phyloP scores from a whole-genome alignment of 1,140 invertebrate genomes.

The Akabosia matsudoensis region DNA sequence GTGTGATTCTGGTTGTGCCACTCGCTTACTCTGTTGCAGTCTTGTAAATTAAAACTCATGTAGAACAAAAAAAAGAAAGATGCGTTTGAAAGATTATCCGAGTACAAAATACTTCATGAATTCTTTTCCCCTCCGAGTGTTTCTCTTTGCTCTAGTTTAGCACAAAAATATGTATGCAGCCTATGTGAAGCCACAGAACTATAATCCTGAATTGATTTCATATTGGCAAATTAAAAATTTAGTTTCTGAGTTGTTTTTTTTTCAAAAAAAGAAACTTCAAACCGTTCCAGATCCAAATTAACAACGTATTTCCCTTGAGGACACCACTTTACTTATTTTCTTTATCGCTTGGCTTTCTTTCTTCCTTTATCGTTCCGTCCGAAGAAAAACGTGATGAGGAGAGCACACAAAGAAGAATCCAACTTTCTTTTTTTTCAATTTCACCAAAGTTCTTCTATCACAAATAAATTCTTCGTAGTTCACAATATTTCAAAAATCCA shows the following conservation, averaged over 20 bases:
- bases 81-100: conserved; percentile 3
- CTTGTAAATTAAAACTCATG: conserved; percentile 24
- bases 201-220: too few relatives aligned
- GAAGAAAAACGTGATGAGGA: too few relatives aligned
- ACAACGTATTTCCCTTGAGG: not conserved
- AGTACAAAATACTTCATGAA: not conserved
- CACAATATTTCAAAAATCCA: too few relatives aligned
- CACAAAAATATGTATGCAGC: too few relatives aligned
- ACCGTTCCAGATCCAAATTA: conserved; percentile 11
- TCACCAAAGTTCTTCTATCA: not conserved
- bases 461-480: too few relatives aligned
- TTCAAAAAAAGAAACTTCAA: conserved; percentile 16
- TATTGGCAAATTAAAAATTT: too few relatives aligned
- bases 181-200: too few relatives aligned
- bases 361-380: too few relatives aligned
- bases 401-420: too few relatives aligned
- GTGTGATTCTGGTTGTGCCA: too few relatives aligned
- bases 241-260: not conserved
- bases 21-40: not conserved
- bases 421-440: not conserved
- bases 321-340: too few relatives aligned
- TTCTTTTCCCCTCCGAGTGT: not conserved
- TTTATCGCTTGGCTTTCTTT: too few relatives aligned
- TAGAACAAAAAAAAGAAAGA: conserved; percentile 10
- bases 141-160: conserved; percentile 12